These are phyloP conservation scores for Tetragonisca angustula DNA, from an alignment of 2,888 invertebrate genomes.

Conservation along the genomic window DNA sequence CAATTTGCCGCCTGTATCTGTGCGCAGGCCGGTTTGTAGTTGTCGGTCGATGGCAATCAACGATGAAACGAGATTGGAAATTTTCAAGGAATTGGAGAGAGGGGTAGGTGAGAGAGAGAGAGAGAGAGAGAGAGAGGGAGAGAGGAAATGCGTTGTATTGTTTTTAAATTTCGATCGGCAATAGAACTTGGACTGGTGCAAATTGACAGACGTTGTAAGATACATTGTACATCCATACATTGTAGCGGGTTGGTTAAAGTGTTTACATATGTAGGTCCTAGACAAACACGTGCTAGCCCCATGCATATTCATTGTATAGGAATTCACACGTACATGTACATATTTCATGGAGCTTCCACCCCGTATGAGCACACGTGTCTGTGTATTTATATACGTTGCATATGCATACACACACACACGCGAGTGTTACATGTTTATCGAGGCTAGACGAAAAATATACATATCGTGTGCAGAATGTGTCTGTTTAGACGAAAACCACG, in stretches of 20 bases:
- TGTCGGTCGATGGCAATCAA: neutral
- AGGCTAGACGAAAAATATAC: conserved; percentile 11
- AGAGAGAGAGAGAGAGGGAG: no score
- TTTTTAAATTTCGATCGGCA: neutral
- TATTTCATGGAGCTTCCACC: conserved; percentile 17
- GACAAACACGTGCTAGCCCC: conserved; percentile 39
- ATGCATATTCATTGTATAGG: conserved; percentile 61
- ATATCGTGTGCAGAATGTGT: neutral
- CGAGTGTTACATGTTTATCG: conserved; percentile 43
- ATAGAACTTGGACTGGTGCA: conserved; percentile 8
- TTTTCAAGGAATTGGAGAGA: neutral
- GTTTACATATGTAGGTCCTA: conserved; percentile 54
- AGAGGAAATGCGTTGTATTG: no score
- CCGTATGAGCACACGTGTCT: neutral
- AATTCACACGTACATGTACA: conserved; percentile 49
- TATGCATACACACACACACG: conserved; percentile 20
- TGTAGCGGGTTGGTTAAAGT: conserved; percentile 34
- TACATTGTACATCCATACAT: neutral
- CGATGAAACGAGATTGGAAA: neutral
- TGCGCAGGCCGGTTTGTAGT: neutral
- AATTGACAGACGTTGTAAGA: neutral
- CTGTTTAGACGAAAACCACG: neutral
- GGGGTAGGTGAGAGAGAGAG: no score
- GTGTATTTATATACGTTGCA: conserved; percentile 26
- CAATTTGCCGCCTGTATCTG: neutral